These are phyloP conservation scores for Pongo abelii DNA, from an alignment of 2,113 vertebrate species.

Conservation along the genomic window DNA sequence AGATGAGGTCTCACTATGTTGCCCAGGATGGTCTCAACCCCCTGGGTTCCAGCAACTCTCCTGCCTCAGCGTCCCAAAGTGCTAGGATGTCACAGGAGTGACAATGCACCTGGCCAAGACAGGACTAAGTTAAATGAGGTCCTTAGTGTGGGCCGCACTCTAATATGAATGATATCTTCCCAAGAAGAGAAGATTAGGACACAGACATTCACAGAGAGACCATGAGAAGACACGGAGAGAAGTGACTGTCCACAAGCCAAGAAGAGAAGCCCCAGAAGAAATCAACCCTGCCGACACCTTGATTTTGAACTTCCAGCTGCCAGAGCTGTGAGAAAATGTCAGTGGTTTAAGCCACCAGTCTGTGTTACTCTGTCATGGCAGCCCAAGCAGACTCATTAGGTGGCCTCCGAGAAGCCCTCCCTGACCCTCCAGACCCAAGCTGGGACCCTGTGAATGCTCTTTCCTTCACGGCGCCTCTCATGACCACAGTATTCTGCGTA, in stretches of 20 bases:
- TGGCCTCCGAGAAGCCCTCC: not conserved
- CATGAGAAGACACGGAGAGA: not conserved
- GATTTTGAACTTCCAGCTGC: not conserved
- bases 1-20: too few relatives aligned
- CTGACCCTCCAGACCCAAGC: not conserved
- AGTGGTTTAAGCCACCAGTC: not conserved
- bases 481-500: not conserved
- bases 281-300: not conserved
- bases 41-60: too few relatives aligned
- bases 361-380: not conserved
- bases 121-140: not conserved
- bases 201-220: not conserved
- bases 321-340: not conserved
- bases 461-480: not conserved
- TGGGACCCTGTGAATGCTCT: not conserved
- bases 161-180: not conserved
- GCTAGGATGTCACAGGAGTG: too few relatives aligned
- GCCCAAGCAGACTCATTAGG: not conserved
- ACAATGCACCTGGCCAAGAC: too few relatives aligned
- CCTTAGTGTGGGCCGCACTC: not conserved
- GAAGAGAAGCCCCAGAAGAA: not conserved
- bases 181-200: not conserved
- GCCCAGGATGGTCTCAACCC: too few relatives aligned
- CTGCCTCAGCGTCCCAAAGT: not conserved
- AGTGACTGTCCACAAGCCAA: not conserved